Base-by-base conservation (phyloP, 1,140 invertebrate species). In the Formica selysi region DNA sequence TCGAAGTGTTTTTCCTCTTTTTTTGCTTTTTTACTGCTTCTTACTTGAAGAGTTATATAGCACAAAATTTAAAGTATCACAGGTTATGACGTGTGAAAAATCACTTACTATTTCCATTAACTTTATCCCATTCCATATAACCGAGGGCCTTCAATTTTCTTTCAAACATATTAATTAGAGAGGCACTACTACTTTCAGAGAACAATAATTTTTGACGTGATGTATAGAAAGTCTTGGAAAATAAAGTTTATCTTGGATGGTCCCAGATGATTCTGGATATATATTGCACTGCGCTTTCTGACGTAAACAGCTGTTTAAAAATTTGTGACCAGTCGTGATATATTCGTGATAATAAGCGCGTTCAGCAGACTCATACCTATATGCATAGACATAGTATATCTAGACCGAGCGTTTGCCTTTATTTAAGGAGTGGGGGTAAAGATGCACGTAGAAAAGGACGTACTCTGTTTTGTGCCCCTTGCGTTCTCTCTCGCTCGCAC, bases 141-240 rank as follows among this genome's bases (percentile, higher is more conserved):
- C 97, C 96, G 70, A 99, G 94, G 22, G 97, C 97, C 91, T 96
- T 95, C n/a, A 98, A 93, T 95, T 97, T 98, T 91, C 97, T 95
- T 93, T 96, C 96, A 90, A 97, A 97, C 97, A 98, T 97, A 85
- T 86, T 93, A 71, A 13, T 44, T 51, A 48, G 19, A 22, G 7
- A 59, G 19, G 8, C 22, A 22, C 22, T 1, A 8, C 36, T 41
- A 44, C 11, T 22, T 19, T 16, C 22, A 68, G 38, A 36, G 3
- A 54, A 54, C 11, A 54, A 54, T 29, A 32, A 73, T 10, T 54
- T 54, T 71, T 71, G 1, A 54, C 26, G 68, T n/a, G 16, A 32
- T 29, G 11, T 32, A n/a, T 3, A 67, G 7, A 67, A 67, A 19
- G n/a, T 36, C 3, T 22, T 5, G 10, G 13, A 36, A 36, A 19